Evolutionary conservation across 2,888 invertebrate genomes (phyloP).

Genomic region (Apodemia mormo): DNA sequence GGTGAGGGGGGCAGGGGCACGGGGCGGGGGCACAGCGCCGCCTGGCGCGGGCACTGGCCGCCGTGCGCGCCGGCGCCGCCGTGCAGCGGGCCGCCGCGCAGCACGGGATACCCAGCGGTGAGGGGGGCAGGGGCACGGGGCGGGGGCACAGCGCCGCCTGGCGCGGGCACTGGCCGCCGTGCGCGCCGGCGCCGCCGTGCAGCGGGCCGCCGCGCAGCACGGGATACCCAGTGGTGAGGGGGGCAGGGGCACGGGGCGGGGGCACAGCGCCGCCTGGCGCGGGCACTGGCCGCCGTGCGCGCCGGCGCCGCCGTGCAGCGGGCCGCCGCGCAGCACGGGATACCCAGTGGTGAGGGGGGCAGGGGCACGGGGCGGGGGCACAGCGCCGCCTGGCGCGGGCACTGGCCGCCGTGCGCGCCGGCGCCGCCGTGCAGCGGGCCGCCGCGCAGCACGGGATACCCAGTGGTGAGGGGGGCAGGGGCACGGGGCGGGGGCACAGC

Average conservation of each 20-base stretch:
- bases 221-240: background rate
- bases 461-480: background rate
- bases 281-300: conserved; percentile 91
- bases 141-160: conserved; percentile 90
- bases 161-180: conserved; percentile 91
- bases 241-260: no score
- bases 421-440: conserved; percentile 77
- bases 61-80: conserved; percentile 87
- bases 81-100: conserved; percentile 59
- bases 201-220: conserved; percentile 46
- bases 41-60: conserved; percentile 89
- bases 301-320: conserved; percentile 84
- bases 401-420: conserved; percentile 89
- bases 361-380: no score
- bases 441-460: background rate
- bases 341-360: background rate
- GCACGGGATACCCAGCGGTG: background rate
- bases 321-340: background rate
- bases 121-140: no score
- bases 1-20: background rate
- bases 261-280: conserved; percentile 89
- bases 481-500: no score
- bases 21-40: no score
- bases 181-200: conserved; percentile 84
- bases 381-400: conserved; percentile 91